phyloP scores from a whole-genome alignment of 2,888 invertebrate genomes.

The Dryomyza anilis region DNA sequence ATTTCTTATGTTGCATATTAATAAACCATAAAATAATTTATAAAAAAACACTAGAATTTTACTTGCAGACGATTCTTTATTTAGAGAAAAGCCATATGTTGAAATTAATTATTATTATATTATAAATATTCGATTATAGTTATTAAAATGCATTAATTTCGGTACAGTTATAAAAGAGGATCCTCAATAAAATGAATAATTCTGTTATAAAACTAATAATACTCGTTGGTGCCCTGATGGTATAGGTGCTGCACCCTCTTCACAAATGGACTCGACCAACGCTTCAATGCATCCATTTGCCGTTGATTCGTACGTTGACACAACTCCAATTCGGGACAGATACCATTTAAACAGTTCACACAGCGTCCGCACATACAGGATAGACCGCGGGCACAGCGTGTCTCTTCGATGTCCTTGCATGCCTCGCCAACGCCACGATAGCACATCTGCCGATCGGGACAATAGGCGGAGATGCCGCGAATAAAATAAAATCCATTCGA shows the following conservation, averaged over 20 bases:
- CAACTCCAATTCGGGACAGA: conserved; percentile 9
- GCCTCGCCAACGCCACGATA: conserved; percentile 10
- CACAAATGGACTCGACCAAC: neutral
- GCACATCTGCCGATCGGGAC: conserved; percentile 9
- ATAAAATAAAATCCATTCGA: conserved; percentile 2
- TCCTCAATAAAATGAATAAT: no score
- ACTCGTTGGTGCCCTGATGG: neutral
- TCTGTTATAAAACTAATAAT: no score
- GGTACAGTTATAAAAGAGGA: no score
- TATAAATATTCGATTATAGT: no score
- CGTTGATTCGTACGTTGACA: conserved; percentile 6
- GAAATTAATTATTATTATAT: neutral
- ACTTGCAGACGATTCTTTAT: neutral
- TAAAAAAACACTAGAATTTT: neutral
- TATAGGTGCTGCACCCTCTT: neutral
- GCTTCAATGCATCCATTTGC: neutral
- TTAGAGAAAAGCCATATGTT: neutral
- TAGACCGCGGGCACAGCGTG: conserved; percentile 15
- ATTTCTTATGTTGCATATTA: no score
- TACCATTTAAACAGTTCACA: conserved; percentile 2
- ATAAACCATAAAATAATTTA: no score
- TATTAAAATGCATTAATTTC: no score
- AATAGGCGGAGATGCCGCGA: neutral
- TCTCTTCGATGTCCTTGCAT: conserved; percentile 2
- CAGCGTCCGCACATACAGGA: conserved; percentile 15